Evolutionary conservation across 2,888 invertebrate genomes (phyloP), one percentile per base, ranked within the genome.

Genomic region (Leucophenga montana): DNA sequence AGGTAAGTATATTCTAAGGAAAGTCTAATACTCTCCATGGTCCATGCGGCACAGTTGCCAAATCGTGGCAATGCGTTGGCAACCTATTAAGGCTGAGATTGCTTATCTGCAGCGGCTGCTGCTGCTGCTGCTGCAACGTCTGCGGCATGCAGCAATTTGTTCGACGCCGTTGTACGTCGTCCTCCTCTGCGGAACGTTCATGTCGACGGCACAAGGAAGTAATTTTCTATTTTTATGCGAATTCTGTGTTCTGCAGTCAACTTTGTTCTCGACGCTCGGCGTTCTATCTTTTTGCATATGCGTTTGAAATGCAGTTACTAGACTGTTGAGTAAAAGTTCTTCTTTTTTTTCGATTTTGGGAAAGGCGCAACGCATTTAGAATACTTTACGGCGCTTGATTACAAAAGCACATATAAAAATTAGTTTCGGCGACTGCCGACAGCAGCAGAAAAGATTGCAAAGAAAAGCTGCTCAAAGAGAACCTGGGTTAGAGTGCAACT

Each of bases 131-230:
- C 39, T 5, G 8, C 8, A 11, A 39, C 39, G 39, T 5, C 11
- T 39, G 61, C 61, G 61, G 61, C 61, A 61, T 61, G 61, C 61
- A 61, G 61, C 61, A 61, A 61, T 61, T 61, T 61, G 61, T 61
- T 39, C 22, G 56, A 56, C 56, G 22, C 27, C 11, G 56, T 20
- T 9, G 54, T 27, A 3, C 27, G 2, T 27, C 27, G 27, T 27
- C 54, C 11, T 18, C 18, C 11, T n/a, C n/a, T n/a, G n/a, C n/a
- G n/a, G n/a, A n/a, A 20, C 11, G 9, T 18, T 18, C 54, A 20
- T 18, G 11, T 20, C 56, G 27, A 13, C 56, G 33, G 31, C 61
- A 39, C 61, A 61, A 61, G 61, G 61, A 61, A 61, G 61, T 61
- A 61, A 61, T 61, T 61, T 61, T 61, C 61, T 39, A 39, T 61